Percentiles rank a stretch among this genome's conserved stretches.
phyloP scores from a whole-genome alignment of 2,888 invertebrate genomes.

The Conchocele bisecta region DNA sequence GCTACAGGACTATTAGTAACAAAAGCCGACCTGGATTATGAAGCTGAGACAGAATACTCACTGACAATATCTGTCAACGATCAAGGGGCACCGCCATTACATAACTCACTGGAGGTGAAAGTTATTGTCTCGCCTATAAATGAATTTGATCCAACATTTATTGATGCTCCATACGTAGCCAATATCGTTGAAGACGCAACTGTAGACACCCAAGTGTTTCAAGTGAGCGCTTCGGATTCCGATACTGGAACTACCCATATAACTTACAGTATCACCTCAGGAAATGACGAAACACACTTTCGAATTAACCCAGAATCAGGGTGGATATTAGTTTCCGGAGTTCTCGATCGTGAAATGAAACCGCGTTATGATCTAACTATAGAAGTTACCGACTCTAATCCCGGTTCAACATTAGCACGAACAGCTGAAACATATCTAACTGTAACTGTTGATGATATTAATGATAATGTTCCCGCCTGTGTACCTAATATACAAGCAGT shows the following conservation, averaged over 20 bases:
- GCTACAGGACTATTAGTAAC: conserved; percentile 58
- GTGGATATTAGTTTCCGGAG: conserved; percentile 55
- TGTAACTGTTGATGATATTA: conserved; percentile 87
- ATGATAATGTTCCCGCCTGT: conserved; percentile 84
- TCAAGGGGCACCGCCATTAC: conserved; percentile 52
- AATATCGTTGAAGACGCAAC: conserved; percentile 58
- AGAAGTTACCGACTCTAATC: no score
- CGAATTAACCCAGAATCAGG: conserved; percentile 66
- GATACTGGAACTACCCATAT: conserved; percentile 66
- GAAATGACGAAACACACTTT: conserved; percentile 64
- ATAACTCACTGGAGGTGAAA: conserved; percentile 29
- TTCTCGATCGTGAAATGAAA: conserved; percentile 75
- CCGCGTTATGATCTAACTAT: no score
- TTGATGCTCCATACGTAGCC: conserved; percentile 45
- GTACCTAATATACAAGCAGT: conserved; percentile 56
- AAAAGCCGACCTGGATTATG: conserved; percentile 64
- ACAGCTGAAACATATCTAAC: conserved; percentile 54
- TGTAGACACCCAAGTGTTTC: conserved; percentile 35
- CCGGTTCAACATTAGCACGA: no score
- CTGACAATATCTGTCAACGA: conserved; percentile 64
- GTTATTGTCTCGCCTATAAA: conserved; percentile 60
- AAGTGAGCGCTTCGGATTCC: conserved; percentile 51
- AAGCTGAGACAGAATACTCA: conserved; percentile 55
- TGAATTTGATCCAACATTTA: conserved; percentile 62
- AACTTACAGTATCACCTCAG: conserved; percentile 58